phyloP scores from a whole-genome alignment of 2,888 invertebrate species.

The Hydrotaea diabolus region DNA sequence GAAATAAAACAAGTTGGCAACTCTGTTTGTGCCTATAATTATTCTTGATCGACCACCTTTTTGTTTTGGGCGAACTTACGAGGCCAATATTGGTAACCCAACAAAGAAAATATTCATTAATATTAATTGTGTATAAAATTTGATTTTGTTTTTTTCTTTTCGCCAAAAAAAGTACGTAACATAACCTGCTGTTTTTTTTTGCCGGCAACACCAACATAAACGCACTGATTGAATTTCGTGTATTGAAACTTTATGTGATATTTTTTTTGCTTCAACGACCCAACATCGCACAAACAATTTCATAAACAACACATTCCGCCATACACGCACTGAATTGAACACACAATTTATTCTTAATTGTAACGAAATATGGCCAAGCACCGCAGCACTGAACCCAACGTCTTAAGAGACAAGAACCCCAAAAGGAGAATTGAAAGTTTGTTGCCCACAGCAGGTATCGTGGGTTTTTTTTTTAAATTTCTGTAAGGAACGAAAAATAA shows the following conservation, averaged over 20 bases:
- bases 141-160: background rate
- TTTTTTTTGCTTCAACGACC: background rate
- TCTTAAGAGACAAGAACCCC: background rate
- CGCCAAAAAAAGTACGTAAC: background rate
- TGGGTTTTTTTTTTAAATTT: slow-evolving; percentile 1
- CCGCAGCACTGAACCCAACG: slow-evolving; percentile 21
- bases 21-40: background rate
- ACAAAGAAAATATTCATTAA: slow-evolving; percentile 40
- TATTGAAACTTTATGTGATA: slow-evolving; percentile 24
- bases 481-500: background rate
- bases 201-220: slow-evolving; percentile 20
- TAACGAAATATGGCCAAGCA: slow-evolving; percentile 40
- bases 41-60: slow-evolving; percentile 15
- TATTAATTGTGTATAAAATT: slow-evolving; percentile 40
- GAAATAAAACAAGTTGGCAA: background rate
- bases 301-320: background rate
- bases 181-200: slow-evolving; percentile 1
- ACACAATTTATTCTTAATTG: slow-evolving; percentile 18
- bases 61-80: background rate
- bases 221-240: slow-evolving; percentile 39
- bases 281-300: slow-evolving; percentile 4
- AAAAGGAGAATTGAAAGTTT: background rate
- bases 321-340: background rate
- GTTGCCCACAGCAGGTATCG: slow-evolving; percentile 42
- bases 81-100: slow-evolving; percentile 11